Evolutionary conservation across 2,113 vertebrate species (phyloP).

Genomic region (Dinomys branickii): DNA sequence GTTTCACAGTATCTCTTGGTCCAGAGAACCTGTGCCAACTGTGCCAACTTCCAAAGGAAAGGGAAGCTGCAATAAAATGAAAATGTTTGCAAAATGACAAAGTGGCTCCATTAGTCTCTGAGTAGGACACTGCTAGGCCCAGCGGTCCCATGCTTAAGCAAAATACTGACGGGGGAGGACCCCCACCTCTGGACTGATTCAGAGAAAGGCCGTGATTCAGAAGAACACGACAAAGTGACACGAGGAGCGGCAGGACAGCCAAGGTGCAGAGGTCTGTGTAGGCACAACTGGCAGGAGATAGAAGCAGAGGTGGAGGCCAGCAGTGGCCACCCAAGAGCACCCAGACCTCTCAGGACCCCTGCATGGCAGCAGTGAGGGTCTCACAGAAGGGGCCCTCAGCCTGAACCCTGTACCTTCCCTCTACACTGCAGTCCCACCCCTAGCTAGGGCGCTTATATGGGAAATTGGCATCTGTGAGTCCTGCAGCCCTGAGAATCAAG

Average conservation of each 20-base stretch:
- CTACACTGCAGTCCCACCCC: not conserved
- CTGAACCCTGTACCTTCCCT: not conserved
- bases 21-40: not conserved
- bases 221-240: not conserved
- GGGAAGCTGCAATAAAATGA: not conserved
- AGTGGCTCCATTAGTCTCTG: not conserved
- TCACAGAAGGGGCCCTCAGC: not conserved
- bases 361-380: not conserved
- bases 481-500: not conserved
- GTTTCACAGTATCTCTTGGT: not conserved
- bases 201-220: not conserved
- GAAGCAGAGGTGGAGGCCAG: not conserved
- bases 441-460: not conserved
- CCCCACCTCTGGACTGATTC: not conserved
- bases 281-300: not conserved
- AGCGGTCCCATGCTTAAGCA: not conserved
- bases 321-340: not conserved
- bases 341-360: no score
- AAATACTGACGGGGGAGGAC: not conserved
- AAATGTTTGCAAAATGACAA: not conserved
- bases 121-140: not conserved
- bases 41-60: conserved; percentile 41
- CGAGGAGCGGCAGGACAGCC: not conserved
- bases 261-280: not conserved
- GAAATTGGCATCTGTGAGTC: not conserved